phyloP scores from a whole-genome alignment of 2,113 vertebrate genomes.

The Sciurus niger region DNA sequence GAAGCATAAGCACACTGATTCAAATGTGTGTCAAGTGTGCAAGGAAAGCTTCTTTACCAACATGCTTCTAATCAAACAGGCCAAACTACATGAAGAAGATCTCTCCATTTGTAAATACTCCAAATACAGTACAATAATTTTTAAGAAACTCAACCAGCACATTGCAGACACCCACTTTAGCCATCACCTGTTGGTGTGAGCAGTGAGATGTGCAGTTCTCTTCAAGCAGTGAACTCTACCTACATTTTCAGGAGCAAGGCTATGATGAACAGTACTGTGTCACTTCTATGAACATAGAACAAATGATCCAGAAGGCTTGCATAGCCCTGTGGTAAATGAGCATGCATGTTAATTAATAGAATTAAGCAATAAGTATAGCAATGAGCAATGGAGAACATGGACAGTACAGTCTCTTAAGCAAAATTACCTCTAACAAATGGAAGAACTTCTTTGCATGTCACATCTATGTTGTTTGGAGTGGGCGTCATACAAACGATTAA shows the following conservation, averaged over 20 bases:
- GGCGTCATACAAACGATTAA: constrained; percentile 91
- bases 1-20: constrained; percentile 90
- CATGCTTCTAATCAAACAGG: constrained; percentile 89
- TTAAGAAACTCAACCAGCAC: constrained; percentile 83
- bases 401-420: constrained; percentile 91
- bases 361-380: constrained; percentile 89
- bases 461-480: constrained; percentile 91
- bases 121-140: constrained; percentile 90
- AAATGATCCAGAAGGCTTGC: too few species aligned
- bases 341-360: constrained; percentile 91
- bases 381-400: constrained; percentile 84
- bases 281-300: too few species aligned
- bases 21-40: constrained; percentile 90
- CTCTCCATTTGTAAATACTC: constrained; percentile 91
- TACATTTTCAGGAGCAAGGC: constrained; percentile 46
- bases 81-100: constrained; percentile 90
- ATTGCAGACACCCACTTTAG: constrained; percentile 90
- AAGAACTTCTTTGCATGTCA: constrained; percentile 93
- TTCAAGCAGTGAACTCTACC: constrained; percentile 91
- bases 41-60: constrained; percentile 91
- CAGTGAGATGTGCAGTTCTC: constrained; percentile 92
- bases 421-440: constrained; percentile 92
- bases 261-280: too few species aligned
- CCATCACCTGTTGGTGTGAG: constrained; percentile 91
- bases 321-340: constrained; percentile 68